Percentiles rank a stretch among this genome's conserved stretches.
Conservation (phyloP, 2,888 invertebrate genomes). For the Villa cingulata region DNA sequence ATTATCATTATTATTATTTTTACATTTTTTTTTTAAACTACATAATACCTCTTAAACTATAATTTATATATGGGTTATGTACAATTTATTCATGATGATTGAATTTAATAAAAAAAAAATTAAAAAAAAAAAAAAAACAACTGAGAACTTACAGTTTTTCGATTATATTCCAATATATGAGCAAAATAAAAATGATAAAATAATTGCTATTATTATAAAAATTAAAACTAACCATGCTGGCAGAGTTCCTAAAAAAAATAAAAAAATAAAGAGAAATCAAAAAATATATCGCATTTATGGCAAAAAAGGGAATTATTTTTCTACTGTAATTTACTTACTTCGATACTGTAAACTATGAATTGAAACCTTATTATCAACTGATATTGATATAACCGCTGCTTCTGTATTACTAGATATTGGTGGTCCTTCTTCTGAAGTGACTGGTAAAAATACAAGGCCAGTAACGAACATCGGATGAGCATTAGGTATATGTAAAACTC, state of each 20-base stretch:
- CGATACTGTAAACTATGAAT: slow-evolving; percentile 73
- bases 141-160: no score
- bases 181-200: slow-evolving; percentile 67
- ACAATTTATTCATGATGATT: no score
- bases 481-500: slow-evolving; percentile 64
- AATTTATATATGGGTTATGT: no score
- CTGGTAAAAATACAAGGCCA: slow-evolving; percentile 83
- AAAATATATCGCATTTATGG: not conserved
- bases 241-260: slow-evolving; percentile 52
- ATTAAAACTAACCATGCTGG: slow-evolving; percentile 70
- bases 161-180: slow-evolving; percentile 69
- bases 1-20: no score
- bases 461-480: slow-evolving; percentile 97
- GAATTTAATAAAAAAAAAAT: no score
- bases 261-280: slow-evolving; percentile 1
- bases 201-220: slow-evolving; percentile 59
- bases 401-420: slow-evolving; percentile 61
- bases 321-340: slow-evolving; percentile 57
- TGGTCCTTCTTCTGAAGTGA: slow-evolving; percentile 50
- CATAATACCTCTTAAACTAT: no score
- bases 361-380: slow-evolving; percentile 86
- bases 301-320: slow-evolving; percentile 43
- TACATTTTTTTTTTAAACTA: no score
- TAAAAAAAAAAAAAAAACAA: no score
- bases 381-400: slow-evolving; percentile 85